A percentile compares a stretch with the other conserved stretches of the same genome.
These are phyloP conservation scores for Muntiacus reevesi DNA, from an alignment of 2,113 vertebrate genomes.

Conservation along the genomic window DNA sequence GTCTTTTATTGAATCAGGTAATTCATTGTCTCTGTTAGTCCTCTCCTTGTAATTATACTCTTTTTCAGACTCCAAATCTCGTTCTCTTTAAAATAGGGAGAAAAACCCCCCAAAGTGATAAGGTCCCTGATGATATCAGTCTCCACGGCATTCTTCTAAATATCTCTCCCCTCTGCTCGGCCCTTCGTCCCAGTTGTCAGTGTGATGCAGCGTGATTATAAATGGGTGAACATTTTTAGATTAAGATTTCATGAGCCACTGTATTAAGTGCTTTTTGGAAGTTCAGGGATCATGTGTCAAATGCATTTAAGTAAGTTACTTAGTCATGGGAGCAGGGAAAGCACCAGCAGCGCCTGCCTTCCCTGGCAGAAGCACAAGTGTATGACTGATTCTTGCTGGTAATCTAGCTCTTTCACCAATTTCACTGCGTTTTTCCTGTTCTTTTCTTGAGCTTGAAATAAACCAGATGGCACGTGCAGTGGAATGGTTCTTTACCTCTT, in stretches of 20 bases:
- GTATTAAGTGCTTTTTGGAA: constrained; percentile 71
- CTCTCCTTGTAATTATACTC: not conserved
- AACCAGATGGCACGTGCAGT: not conserved
- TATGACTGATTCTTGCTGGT: not conserved
- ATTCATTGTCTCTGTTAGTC: not conserved
- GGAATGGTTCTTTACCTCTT: not conserved
- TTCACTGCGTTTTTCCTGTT: not conserved
- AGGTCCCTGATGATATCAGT: not conserved
- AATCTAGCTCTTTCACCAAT: not conserved
- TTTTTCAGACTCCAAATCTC: not conserved
- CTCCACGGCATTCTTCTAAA: not conserved
- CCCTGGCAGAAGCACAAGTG: not conserved
- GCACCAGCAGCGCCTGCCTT: not conserved
- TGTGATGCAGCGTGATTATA: constrained; percentile 53
- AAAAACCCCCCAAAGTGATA: not conserved
- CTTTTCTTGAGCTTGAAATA: not conserved
- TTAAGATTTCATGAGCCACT: constrained; percentile 71
- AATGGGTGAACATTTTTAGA: constrained; percentile 68
- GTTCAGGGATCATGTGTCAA: constrained; percentile 58
- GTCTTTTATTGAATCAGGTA: not conserved
- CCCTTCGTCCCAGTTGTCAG: not conserved
- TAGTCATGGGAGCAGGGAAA: constrained; percentile 54
- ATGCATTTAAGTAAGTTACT: constrained; percentile 52
- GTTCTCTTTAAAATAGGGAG: not conserved
- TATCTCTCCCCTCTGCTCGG: not conserved